A percentile compares a stretch with the other conserved stretches of the same genome.
These are phyloP conservation scores for Oryzias dopingdopingensis DNA, from an alignment of 2,797 vertebrate genomes.

Conservation along the genomic window DNA sequence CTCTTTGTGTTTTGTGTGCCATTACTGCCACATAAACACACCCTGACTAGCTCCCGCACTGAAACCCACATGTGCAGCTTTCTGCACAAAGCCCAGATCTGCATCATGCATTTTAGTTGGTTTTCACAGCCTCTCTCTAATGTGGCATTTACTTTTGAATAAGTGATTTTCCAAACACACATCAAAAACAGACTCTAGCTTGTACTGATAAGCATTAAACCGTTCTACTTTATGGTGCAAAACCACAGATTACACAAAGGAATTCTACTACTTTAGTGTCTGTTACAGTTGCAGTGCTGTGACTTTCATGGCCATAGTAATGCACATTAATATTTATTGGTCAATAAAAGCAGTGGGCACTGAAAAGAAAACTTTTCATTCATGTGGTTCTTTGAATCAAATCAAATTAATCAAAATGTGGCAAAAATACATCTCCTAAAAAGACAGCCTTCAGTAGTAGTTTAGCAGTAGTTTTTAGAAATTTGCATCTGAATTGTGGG, in stretches of 20 bases:
- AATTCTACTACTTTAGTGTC: constrained; percentile 10
- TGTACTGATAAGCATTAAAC: background rate
- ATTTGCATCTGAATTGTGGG: too few relatives aligned
- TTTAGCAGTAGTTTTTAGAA: too few relatives aligned
- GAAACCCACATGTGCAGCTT: constrained; percentile 1
- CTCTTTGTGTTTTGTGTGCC: constrained; percentile 28
- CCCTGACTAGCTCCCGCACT: constrained; percentile 9
- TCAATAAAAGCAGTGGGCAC: too few relatives aligned
- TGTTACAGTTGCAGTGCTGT: background rate
- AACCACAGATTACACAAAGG: constrained; percentile 1
- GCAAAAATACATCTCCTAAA: too few relatives aligned
- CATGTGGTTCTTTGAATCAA: too few relatives aligned
- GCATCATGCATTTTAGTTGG: constrained; percentile 39
- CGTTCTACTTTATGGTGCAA: background rate
- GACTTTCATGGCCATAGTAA: background rate
- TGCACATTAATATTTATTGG: too few relatives aligned
- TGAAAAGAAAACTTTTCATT: too few relatives aligned
- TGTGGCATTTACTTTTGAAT: constrained; percentile 42
- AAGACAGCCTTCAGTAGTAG: too few relatives aligned
- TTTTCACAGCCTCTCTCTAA: constrained; percentile 45
- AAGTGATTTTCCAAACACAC: constrained; percentile 31
- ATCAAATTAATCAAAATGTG: too few relatives aligned
- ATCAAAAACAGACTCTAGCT: constrained; percentile 11
- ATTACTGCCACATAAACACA: constrained; percentile 17
- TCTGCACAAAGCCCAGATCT: constrained; percentile 49